Percentiles rank a stretch among this genome's conserved stretches.
phyloP scores from a whole-genome alignment of 2,113 vertebrate species.

The Dryoscopus gambensis region DNA sequence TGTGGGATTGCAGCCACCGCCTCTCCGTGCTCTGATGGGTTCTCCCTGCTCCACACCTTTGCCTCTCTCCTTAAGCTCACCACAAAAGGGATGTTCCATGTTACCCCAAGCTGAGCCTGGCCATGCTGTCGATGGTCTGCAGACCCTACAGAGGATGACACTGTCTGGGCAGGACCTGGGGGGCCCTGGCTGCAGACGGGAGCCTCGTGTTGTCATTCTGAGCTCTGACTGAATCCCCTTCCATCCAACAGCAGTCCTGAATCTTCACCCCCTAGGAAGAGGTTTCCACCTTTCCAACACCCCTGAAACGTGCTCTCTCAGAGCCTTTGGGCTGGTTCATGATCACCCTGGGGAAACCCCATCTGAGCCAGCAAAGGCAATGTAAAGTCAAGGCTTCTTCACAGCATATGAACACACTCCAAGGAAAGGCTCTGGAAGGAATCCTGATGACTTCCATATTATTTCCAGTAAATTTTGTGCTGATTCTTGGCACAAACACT shows the following conservation, averaged over 20 bases:
- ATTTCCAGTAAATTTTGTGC: conserved; percentile 73
- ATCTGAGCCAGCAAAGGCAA: not conserved
- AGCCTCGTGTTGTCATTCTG: not conserved
- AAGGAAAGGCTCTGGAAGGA: conserved; percentile 60
- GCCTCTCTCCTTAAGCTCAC: not conserved
- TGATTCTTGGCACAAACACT: conserved; percentile 70
- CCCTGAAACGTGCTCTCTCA: not conserved
- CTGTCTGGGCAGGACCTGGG: not conserved
- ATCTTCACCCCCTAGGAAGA: not conserved
- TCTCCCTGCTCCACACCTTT: not conserved
- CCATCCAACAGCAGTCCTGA: not conserved
- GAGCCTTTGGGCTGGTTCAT: not conserved
- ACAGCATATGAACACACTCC: conserved; percentile 27
- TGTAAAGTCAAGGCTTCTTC: not conserved
- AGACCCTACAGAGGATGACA: not conserved
- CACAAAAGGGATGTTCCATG: not conserved
- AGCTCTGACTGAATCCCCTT: not conserved
- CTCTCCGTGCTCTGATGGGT: not conserved
- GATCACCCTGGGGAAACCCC: not conserved
- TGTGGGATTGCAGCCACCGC: not conserved
- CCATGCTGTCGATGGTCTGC: fast-evolving
- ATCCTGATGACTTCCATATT: conserved; percentile 70
- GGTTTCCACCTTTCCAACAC: not conserved
- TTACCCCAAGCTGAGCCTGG: not conserved
- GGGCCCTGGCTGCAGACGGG: not conserved